Evolutionary conservation across 1,140 invertebrate species (phyloP).

Genomic region (Drosophila mayri): DNA sequence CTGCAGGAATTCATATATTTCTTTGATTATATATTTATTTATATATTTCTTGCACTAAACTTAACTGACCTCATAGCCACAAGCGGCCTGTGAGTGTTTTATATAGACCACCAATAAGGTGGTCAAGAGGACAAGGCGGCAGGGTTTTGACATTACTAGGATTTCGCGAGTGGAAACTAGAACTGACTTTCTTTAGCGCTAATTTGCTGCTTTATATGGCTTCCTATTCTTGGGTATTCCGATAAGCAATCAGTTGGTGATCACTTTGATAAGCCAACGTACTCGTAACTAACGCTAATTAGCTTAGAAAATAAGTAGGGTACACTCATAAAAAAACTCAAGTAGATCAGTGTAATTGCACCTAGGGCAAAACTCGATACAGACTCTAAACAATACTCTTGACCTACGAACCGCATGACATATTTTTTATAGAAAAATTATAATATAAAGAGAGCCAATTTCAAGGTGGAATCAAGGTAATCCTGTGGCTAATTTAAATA

Average conservation of each 20-base stretch:
- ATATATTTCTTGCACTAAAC: too few relatives aligned
- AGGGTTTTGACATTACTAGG: conserved; percentile 11
- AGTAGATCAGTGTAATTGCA: conserved; percentile 1
- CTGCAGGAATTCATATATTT: conserved; percentile 79
- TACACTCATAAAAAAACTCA: neutral
- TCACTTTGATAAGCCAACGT: conserved; percentile 6
- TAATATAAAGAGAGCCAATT: too few relatives aligned
- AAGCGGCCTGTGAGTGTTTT: conserved; percentile 17
- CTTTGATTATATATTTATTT: too few relatives aligned
- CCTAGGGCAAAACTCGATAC: neutral
- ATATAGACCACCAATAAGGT: conserved; percentile 21
- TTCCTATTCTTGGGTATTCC: neutral
- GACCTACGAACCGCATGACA: neutral
- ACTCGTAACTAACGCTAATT: neutral
- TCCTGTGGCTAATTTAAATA: neutral
- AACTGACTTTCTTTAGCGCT: conserved; percentile 11
- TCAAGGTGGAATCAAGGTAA: neutral
- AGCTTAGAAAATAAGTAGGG: neutral
- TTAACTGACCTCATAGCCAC: conserved; percentile 60
- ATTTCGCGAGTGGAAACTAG: neutral
- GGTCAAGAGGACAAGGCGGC: conserved; percentile 14
- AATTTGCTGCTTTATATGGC: conserved; percentile 36
- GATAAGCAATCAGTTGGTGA: conserved; percentile 21
- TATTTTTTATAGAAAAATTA: neutral
- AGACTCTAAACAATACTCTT: neutral